Base-by-base conservation (phyloP, 2,888 invertebrate genomes). In the Cephus pulcher region DNA sequence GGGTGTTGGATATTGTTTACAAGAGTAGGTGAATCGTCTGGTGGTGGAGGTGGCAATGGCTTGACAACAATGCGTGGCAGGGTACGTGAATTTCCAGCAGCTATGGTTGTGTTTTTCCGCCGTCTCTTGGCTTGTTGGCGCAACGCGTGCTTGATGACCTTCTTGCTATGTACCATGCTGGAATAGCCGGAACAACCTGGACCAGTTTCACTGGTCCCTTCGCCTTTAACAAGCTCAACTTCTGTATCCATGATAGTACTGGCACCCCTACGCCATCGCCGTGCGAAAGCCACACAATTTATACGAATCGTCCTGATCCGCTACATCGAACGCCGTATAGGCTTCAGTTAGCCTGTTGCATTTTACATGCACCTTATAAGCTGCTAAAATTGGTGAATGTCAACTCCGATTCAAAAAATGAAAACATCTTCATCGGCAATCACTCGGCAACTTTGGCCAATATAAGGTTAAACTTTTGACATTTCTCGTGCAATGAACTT, bases 21-120 rank as follows among this genome's bases (percentile, higher is more conserved):
- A n/a, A 34, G 70, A 15, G 73, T 12, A 79, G 93, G 90, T 71
- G 88, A 92, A 82, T 93, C 93, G 37, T 93, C 92, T 4, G 93
- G 93, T 35, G 94, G 93, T 75, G 94, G 94, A 68, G 95, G 95
- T 83, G 96, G 95, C 89, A 96, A 92, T 12, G 96, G 96, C 91
- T 97, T 97, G 70, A 97, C 96, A 88, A 96, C 96, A 85, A 97
- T 96, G 87, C 96, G 94, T 80, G 97, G 96, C 87, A 96, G 93
- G 91, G 92, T 95, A 92, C 93, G 94, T 92, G 92, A 95, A 91
- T 92, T 93, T 75, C 93, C 94, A 32, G 94, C 93, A 34, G 94
- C 94, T 83, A 95, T 94, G 40, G 94, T 94, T 73, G 95, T 96
- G 92, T 96, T 97, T 93, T 97, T 97, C 89, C 96, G 94, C 87